These are phyloP conservation scores for Euura lappo DNA, from an alignment of 1,140 invertebrate species.

Conservation along the genomic window DNA sequence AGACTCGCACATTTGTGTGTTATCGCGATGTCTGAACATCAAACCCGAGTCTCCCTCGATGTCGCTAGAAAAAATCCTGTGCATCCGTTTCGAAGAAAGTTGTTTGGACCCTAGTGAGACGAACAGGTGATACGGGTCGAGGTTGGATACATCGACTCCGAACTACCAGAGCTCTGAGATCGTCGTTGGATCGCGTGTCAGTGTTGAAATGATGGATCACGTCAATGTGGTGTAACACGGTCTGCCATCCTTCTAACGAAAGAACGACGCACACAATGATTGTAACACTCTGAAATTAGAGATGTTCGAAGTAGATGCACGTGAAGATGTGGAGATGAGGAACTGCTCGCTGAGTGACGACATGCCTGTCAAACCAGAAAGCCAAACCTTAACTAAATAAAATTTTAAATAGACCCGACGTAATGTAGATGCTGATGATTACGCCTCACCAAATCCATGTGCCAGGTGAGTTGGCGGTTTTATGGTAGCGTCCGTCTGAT, in stretches of 20 bases:
- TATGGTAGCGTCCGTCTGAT: background rate
- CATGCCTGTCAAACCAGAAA: conserved; percentile 5
- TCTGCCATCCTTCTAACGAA: background rate
- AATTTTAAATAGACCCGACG: background rate
- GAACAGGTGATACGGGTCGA: too few species aligned
- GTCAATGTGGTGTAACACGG: conserved; percentile 4
- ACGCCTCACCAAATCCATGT: background rate
- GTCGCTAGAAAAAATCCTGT: too few species aligned
- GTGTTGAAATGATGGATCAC: conserved; percentile 3
- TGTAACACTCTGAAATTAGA: background rate
- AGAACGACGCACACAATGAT: background rate
- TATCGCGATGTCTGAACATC: too few species aligned
- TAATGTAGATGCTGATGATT: background rate
- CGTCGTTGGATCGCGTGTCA: background rate
- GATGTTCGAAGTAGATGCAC: background rate
- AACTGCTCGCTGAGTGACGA: conserved; percentile 2
- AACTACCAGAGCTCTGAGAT: background rate
- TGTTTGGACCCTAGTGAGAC: too few species aligned
- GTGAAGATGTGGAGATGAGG: background rate
- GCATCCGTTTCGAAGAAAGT: too few species aligned
- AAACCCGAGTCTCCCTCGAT: too few species aligned
- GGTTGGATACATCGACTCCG: too few species aligned
- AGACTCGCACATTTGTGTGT: too few species aligned
- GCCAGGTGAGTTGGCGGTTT: background rate
- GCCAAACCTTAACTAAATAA: background rate